These are phyloP conservation scores for Nautilus pompilius DNA, from an alignment of 1,140 invertebrate genomes.

Conservation along the genomic window DNA sequence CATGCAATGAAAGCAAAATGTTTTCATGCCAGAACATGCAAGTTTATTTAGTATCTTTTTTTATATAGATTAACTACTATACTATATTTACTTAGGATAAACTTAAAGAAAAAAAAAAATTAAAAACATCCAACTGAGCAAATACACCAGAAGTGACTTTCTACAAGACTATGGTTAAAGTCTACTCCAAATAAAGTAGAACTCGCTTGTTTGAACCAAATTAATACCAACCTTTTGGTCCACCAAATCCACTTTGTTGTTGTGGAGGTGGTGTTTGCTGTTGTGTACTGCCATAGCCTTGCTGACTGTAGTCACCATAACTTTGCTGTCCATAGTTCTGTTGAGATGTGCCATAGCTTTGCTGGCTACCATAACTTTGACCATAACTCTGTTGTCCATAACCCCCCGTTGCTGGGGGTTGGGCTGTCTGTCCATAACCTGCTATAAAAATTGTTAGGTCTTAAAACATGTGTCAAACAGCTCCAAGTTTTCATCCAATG, in stretches of 20 bases:
- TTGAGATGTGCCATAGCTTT: background rate
- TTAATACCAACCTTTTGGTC: too few species aligned
- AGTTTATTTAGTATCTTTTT: too few species aligned
- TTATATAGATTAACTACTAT: too few species aligned
- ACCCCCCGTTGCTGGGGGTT: background rate
- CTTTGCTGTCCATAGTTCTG: background rate
- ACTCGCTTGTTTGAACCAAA: too few species aligned
- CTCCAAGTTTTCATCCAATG: background rate
- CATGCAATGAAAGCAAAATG: too few species aligned
- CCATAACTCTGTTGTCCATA: background rate
- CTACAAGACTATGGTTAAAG: too few species aligned
- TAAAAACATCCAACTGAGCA: too few species aligned
- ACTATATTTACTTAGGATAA: too few species aligned
- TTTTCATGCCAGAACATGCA: too few species aligned
- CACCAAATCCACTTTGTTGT: background rate
- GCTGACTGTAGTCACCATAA: background rate
- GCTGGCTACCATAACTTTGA: background rate
- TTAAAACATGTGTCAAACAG: background rate
- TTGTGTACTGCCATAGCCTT: background rate
- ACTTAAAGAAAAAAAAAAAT: too few species aligned
- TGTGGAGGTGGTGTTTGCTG: background rate
- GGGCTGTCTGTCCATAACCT: conserved; percentile 1
- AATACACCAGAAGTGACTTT: too few species aligned
- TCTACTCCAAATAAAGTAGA: too few species aligned
- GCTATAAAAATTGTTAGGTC: background rate